phyloP scores from a whole-genome alignment of 2,797 vertebrate genomes.

The Aplochiton taeniatus region DNA sequence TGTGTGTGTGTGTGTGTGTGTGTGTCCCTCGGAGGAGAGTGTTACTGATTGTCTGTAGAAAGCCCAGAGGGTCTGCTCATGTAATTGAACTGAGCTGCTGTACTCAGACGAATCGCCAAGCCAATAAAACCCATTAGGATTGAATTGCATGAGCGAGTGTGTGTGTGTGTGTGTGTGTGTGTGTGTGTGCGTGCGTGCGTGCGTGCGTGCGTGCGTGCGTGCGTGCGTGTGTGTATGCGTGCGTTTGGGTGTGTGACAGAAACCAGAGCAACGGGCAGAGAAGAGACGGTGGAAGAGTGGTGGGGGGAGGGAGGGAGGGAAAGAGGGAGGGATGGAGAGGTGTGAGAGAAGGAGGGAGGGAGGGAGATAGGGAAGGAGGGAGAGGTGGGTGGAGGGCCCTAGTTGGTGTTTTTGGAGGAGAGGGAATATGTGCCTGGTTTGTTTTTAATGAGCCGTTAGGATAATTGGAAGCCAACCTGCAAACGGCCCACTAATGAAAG shows the following conservation, averaged over 20 bases:
- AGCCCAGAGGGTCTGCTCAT: conserved; percentile 58
- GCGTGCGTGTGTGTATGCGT: neutral
- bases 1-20: conserved; percentile 18
- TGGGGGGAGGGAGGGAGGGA: conserved; percentile 14
- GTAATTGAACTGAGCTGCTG: conserved; percentile 68
- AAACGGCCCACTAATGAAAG: too few species aligned
- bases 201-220: conserved; percentile 14
- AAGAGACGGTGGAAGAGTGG: too few species aligned
- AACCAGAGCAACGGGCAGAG: neutral
- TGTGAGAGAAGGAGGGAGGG: neutral
- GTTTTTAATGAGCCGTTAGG: too few species aligned
- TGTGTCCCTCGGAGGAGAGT: conserved; percentile 35
- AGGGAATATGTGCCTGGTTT: too few species aligned
- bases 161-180: neutral
- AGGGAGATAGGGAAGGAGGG: conserved; percentile 6
- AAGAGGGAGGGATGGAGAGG: conserved; percentile 7
- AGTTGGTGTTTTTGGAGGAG: too few species aligned
- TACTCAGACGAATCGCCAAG: conserved; percentile 66
- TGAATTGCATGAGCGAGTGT: conserved; percentile 55
- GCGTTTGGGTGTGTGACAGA: too few species aligned
- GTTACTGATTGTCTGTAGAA: conserved; percentile 60
- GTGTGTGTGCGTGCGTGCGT: too few species aligned
- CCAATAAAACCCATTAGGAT: conserved; percentile 74
- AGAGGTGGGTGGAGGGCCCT: neutral
- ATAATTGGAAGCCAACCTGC: too few species aligned